These are phyloP conservation scores for Miniopterus natalensis DNA, from an alignment of 2,113 vertebrate genomes.

Conservation along the genomic window DNA sequence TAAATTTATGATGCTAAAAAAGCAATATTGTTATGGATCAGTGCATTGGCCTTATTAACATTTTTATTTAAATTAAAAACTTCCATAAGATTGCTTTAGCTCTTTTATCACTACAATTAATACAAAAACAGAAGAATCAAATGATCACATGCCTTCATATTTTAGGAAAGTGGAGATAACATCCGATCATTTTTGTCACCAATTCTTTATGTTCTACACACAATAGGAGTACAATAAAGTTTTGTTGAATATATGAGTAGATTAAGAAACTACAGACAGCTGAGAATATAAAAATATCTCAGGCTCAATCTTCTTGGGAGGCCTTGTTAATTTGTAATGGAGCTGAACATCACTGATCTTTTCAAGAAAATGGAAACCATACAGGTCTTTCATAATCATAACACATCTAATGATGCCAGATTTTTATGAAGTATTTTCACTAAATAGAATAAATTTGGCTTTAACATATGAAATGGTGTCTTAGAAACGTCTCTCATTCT, in stretches of 20 bases:
- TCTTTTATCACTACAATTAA: slow-evolving; percentile 27
- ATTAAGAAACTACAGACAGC: background rate
- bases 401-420: slow-evolving; percentile 41
- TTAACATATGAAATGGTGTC: slow-evolving; percentile 57
- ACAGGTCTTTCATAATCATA: background rate
- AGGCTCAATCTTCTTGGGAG: background rate
- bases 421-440: slow-evolving; percentile 30
- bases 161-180: background rate
- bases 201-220: background rate
- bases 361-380: background rate
- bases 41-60: slow-evolving; percentile 61
- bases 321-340: slow-evolving; percentile 12
- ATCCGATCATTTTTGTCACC: background rate
- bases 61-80: slow-evolving; percentile 59
- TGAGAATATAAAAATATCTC: background rate
- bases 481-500: slow-evolving; percentile 63
- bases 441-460: slow-evolving; percentile 54
- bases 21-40: slow-evolving; percentile 26
- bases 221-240: background rate
- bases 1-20: slow-evolving; percentile 51
- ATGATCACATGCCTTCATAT: slow-evolving; percentile 26
- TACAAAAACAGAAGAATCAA: background rate
- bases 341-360: slow-evolving; percentile 5
- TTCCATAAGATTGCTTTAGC: background rate
- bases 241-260: background rate